A percentile compares a stretch with the other conserved stretches of the same genome.
Conservation (phyloP, 2,888 invertebrate genomes). For the Nemapogon koenigi region DNA sequence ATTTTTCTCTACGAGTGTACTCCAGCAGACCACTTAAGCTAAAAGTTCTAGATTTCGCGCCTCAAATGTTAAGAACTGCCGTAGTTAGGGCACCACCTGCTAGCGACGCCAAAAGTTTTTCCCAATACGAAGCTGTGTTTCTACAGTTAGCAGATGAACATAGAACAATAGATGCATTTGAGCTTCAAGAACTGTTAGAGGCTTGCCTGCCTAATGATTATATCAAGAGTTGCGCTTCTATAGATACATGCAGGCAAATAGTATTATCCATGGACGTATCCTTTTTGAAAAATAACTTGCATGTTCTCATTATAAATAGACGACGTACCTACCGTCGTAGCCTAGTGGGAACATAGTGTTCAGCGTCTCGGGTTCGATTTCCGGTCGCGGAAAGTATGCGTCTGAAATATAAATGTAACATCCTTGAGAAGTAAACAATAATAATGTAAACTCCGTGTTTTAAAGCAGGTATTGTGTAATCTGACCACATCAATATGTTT, state of each 20-base stretch:
- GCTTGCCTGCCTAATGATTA: conserved; percentile 93
- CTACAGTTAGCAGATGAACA: conserved; percentile 91
- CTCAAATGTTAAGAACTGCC: conserved; percentile 74
- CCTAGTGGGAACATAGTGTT: too few species aligned
- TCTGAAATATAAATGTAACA: too few species aligned
- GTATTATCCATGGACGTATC: conserved; percentile 89
- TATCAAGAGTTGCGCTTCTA: conserved; percentile 91
- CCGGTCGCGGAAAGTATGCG: too few species aligned
- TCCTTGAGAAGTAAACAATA: too few species aligned
- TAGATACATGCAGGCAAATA: conserved; percentile 91
- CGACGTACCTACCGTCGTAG: too few species aligned
- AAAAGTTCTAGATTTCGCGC: conserved; percentile 72
- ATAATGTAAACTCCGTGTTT: too few species aligned
- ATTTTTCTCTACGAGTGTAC: conserved; percentile 84
- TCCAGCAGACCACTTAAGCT: conserved; percentile 80
- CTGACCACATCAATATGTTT: too few species aligned
- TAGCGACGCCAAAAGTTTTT: conserved; percentile 71
- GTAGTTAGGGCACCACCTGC: conserved; percentile 75
- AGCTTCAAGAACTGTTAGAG: conserved; percentile 87
- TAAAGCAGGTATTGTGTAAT: too few species aligned
- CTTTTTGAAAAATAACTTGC: too few species aligned
- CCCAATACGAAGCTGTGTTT: conserved; percentile 90
- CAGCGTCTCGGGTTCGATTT: too few species aligned
- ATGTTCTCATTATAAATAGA: too few species aligned
- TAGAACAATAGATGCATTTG: conserved; percentile 88